These are phyloP conservation scores for Thymallus thymallus DNA, from an alignment of 2,113 vertebrate species.

Conservation along the genomic window DNA sequence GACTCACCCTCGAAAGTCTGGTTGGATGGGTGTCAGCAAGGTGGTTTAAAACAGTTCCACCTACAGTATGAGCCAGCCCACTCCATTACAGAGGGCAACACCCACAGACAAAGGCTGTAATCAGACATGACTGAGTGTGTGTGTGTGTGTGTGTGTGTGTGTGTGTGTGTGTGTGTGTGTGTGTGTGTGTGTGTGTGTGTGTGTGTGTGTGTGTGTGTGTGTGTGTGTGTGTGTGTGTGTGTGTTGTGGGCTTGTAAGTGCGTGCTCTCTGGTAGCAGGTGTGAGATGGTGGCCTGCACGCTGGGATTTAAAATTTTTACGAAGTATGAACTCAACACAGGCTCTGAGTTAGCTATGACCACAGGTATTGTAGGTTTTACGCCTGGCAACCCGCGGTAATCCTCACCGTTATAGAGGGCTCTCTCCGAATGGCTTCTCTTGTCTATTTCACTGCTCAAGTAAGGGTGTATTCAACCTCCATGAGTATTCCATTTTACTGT, in stretches of 20 bases:
- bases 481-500: neutral
- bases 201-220: neutral
- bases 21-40: no score
- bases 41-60: neutral
- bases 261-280: conserved; percentile 57
- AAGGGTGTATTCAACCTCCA: neutral
- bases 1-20: no score
- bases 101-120: neutral
- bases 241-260: conserved; percentile 16
- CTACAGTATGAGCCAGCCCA: neutral
- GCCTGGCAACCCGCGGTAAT: conserved; percentile 27
- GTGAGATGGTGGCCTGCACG: conserved; percentile 47
- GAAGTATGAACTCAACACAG: conserved; percentile 44
- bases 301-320: conserved; percentile 40
- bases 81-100: neutral
- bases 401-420: conserved; percentile 5
- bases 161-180: no score
- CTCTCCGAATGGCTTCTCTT: neutral
- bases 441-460: neutral
- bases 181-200: no score
- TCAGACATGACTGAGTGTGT: no score
- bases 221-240: conserved; percentile 1
- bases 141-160: no score
- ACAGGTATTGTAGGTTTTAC: conserved; percentile 31
- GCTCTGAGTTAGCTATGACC: conserved; percentile 47